Conservation (phyloP, 2,113 vertebrate species). For the Oenanthe melanoleuca region DNA sequence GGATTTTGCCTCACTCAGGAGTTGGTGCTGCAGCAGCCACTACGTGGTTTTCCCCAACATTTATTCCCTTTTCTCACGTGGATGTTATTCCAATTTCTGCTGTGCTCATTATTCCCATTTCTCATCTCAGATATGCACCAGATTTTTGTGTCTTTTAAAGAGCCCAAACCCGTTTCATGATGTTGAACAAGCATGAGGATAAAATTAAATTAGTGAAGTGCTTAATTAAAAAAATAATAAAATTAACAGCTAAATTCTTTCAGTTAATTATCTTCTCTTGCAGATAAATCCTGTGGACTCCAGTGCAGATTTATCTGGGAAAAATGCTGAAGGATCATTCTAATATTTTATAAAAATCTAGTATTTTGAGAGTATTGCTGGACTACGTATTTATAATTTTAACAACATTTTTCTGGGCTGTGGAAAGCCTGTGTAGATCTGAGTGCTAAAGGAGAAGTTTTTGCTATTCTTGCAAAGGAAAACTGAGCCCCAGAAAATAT, state of each 20-base stretch:
- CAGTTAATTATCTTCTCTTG: neutral
- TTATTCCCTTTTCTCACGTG: neutral
- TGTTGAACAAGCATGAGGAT: fast-evolving
- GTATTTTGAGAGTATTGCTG: neutral
- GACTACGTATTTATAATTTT: fast-evolving
- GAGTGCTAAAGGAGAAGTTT: neutral
- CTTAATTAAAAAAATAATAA: neutral
- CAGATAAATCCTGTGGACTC: neutral
- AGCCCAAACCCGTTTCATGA: fast-evolving
- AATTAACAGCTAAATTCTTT: neutral
- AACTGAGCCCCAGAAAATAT: neutral
- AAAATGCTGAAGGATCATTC: neutral
- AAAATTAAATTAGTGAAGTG: neutral
- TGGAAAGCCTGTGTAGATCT: fast-evolving
- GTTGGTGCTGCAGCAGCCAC: neutral
- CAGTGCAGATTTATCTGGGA: neutral
- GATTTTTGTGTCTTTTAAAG: neutral
- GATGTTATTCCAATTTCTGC: fast-evolving
- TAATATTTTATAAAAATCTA: neutral
- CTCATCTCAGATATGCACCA: fast-evolving
- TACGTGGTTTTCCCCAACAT: fast-evolving
- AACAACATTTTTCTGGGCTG: neutral
- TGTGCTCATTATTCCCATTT: fast-evolving
- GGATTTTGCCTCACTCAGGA: fast-evolving
- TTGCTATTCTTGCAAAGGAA: neutral